These are phyloP conservation scores for Peucedramus taeniatus DNA, from an alignment of 2,113 vertebrate genomes.

Conservation along the genomic window DNA sequence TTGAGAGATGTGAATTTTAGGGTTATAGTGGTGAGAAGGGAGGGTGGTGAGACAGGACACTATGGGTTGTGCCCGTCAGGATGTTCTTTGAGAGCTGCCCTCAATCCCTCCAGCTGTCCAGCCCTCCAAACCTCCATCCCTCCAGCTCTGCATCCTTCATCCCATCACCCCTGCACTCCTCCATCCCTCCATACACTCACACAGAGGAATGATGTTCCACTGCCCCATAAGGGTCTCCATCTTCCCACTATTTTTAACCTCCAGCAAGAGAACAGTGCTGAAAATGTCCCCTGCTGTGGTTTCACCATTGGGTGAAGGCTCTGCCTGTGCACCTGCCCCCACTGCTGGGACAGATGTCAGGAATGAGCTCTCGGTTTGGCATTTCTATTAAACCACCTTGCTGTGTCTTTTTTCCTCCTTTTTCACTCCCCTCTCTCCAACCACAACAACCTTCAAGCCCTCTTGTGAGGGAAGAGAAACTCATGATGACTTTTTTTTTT, in stretches of 20 bases:
- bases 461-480: slow-evolving; percentile 1
- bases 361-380: rapidly evolving
- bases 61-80: background rate
- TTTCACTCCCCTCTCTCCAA: background rate
- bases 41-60: background rate
- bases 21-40: background rate
- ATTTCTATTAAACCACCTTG: slow-evolving; percentile 3
- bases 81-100: background rate
- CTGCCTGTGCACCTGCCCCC: background rate
- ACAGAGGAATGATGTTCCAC: background rate
- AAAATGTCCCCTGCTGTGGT: background rate
- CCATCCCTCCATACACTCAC: background rate
- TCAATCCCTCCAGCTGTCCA: background rate
- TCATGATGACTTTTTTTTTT: background rate
- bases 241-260: background rate
- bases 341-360: background rate
- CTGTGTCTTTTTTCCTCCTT: background rate
- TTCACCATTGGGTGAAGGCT: background rate
- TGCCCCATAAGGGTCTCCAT: background rate
- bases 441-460: background rate
- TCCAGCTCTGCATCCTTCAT: background rate
- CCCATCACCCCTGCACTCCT: background rate
- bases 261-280: background rate
- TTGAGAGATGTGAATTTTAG: background rate
- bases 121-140: background rate